Base-by-base conservation (phyloP, 2,888 invertebrate species). In the Sesamia inferens region DNA sequence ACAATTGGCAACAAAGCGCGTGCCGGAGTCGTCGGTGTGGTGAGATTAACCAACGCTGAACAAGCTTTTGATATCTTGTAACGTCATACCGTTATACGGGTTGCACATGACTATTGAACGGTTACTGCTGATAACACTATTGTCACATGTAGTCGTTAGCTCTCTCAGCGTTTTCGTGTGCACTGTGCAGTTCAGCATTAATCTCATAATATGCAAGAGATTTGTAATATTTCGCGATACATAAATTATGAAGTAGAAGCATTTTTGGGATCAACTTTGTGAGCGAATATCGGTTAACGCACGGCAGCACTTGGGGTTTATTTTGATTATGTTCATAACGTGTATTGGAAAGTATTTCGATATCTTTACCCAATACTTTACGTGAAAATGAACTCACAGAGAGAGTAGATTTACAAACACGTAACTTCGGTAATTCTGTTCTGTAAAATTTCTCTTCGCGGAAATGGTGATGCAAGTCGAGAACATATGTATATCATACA, bases 1-100 rank as follows among this genome's bases (percentile, higher is more conserved):
- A 96, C 96, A 95, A 85, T 90, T 85, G 90, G 93, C 94, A 93
- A 94, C 95, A 94, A 94, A 95, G 93, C 94, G 93, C 91, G 91
- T 85, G 90, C 91, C 90, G 90, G 89, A 92, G 91, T 88, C 90
- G 89, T 87, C 88, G 84, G 77, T 85, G 88, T 85, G 90, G 90
- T 92, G 94, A 94, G 92, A 94, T 92, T 93, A 93, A 93, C 94
- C 94, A 93, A 90, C 89, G 83, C 82, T 83, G 85, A 86, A 84
- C 86, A 83, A 81, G 85, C 87, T 90, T 91, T 90, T 88, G 92
- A 92, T 92, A 91, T 90, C 89, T 88, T 84, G 87, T 77, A 84
- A 66, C 86, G 82, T 83, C 82, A 75, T 71, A 54, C 54, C 87
- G 88, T 86, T 89, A 90, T 88, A 87, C 88, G 86, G 86, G 87